Conservation (phyloP, 2,113 vertebrate genomes). For the Archocentrus centrarchus region DNA sequence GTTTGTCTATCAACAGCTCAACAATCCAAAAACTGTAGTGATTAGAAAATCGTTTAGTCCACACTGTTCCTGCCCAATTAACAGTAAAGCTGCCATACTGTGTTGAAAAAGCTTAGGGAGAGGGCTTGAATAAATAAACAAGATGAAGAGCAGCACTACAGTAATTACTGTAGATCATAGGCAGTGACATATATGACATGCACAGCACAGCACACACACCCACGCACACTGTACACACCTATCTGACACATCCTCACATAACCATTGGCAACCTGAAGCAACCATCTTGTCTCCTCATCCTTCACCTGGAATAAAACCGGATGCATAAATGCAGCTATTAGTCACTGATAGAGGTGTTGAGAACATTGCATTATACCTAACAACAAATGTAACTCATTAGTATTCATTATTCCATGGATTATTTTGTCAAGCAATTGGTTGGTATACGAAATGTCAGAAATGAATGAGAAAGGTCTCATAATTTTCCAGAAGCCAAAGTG, state of each 20-base stretch:
- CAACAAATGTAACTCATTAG: neutral
- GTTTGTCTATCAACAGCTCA: neutral
- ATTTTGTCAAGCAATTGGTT: neutral
- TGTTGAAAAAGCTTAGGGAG: neutral
- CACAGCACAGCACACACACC: slow-evolving; percentile 46
- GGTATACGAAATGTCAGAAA: neutral
- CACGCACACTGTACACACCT: slow-evolving; percentile 50
- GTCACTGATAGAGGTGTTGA: neutral
- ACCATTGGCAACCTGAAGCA: slow-evolving; percentile 73
- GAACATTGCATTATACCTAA: neutral
- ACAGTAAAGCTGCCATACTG: neutral
- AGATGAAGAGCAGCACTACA: neutral
- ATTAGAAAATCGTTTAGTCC: neutral
- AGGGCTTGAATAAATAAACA: slow-evolving; percentile 30
- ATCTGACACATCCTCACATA: slow-evolving; percentile 64
- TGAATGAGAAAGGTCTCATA: neutral
- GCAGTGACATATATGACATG: neutral
- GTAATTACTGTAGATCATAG: slow-evolving; percentile 18
- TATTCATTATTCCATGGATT: neutral
- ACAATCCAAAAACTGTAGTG: neutral
- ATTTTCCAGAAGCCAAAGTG: neutral
- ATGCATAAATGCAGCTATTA: neutral
- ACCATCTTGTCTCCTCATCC: slow-evolving; percentile 65
- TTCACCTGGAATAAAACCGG: slow-evolving; percentile 44
- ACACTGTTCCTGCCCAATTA: neutral